Evolutionary conservation across 2,888 invertebrate species (phyloP).

Genomic region (Encarsia formosa): DNA sequence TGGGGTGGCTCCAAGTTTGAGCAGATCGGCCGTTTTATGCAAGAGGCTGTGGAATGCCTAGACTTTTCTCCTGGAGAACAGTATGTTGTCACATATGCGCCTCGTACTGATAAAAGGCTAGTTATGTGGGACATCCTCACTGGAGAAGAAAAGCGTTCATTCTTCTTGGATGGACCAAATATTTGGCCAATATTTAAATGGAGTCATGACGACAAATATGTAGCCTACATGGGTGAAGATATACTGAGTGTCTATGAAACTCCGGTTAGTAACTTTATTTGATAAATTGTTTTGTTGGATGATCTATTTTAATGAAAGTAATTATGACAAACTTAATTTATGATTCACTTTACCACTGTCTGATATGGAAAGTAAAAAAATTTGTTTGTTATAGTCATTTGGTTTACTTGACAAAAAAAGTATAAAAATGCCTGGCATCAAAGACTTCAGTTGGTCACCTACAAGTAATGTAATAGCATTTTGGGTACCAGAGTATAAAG

Average conservation of each 20-base stretch:
- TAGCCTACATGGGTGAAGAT: constrained; percentile 82
- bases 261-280: constrained; percentile 56
- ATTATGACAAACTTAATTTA: background rate
- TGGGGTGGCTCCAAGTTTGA: constrained; percentile 96
- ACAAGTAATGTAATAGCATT: constrained; percentile 94
- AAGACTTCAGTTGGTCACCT: constrained; percentile 98
- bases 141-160: constrained; percentile 87
- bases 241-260: constrained; percentile 93
- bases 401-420: constrained; percentile 91
- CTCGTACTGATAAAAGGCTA: constrained; percentile 74
- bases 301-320: background rate
- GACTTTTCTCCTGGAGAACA: constrained; percentile 98
- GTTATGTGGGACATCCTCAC: constrained; percentile 97
- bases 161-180: constrained; percentile 77
- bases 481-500: constrained; percentile 97
- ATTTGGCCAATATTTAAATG: constrained; percentile 95
- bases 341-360: too few species aligned
- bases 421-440: constrained; percentile 82
- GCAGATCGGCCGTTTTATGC: constrained; percentile 88
- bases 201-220: constrained; percentile 94
- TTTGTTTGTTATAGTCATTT: constrained; percentile 64
- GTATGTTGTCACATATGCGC: constrained; percentile 92
- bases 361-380: background rate
- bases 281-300: background rate
- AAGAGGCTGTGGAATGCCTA: constrained; percentile 86